phyloP scores from a whole-genome alignment of 2,888 invertebrate genomes.

The Apomyelois bistriatella region DNA sequence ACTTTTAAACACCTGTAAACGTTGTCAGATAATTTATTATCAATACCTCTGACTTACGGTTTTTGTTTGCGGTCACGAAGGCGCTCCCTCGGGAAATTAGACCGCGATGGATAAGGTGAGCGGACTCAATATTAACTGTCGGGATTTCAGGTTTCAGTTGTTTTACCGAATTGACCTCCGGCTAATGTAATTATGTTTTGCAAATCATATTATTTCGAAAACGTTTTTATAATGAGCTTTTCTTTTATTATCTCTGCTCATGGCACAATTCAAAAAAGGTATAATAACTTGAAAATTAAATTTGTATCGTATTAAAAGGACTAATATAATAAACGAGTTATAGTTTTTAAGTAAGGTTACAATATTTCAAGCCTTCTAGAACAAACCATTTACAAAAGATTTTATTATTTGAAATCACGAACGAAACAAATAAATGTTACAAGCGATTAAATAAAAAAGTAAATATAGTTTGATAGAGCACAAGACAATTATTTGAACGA shows the following conservation, averaged over 20 bases:
- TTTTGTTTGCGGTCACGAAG: conserved; percentile 54
- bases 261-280: too few relatives aligned
- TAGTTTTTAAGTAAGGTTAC: not conserved
- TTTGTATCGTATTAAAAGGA: too few relatives aligned
- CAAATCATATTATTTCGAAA: too few relatives aligned
- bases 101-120: conserved; percentile 39
- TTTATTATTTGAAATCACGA: not conserved
- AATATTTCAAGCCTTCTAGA: not conserved
- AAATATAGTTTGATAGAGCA: not conserved
- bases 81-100: conserved; percentile 59
- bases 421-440: not conserved
- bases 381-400: not conserved
- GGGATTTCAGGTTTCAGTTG: not conserved
- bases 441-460: not conserved
- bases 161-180: not conserved
- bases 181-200: not conserved
- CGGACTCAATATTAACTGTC: conserved; percentile 37
- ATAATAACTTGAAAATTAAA: too few relatives aligned
- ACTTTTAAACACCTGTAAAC: not conserved
- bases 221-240: too few relatives aligned
- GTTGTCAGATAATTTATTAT: conserved; percentile 37
- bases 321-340: too few relatives aligned
- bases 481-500: conserved; percentile 1
- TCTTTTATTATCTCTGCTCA: too few relatives aligned
- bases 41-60: conserved; percentile 36